Percentiles rank a stretch among this genome's conserved stretches.
These are phyloP conservation scores for Cylas formicarius DNA, from an alignment of 1,140 invertebrate species.

Conservation along the genomic window DNA sequence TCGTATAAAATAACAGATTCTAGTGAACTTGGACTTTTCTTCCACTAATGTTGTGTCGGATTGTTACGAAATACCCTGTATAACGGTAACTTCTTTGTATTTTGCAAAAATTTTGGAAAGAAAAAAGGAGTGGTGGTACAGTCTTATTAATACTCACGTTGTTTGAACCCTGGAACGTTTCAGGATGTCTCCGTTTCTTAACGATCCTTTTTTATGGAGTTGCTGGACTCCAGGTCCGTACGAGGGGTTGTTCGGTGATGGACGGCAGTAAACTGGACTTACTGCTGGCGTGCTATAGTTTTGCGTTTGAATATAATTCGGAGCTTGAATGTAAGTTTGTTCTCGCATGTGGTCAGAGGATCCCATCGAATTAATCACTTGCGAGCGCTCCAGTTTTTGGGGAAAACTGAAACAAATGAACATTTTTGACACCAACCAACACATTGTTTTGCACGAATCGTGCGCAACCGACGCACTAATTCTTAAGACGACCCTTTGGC, in stretches of 20 bases:
- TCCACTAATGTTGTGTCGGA: no score
- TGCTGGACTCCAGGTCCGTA: slow-evolving; percentile 45
- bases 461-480: background rate
- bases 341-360: slow-evolving; percentile 36
- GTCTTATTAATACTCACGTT: slow-evolving; percentile 45
- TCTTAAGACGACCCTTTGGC: background rate
- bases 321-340: slow-evolving; percentile 41
- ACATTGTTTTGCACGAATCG: slow-evolving; percentile 7
- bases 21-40: no score
- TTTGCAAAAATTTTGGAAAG: no score
- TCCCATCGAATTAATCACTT: slow-evolving; percentile 35
- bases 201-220: slow-evolving; percentile 58
- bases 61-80: no score
- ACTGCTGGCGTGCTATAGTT: slow-evolving; percentile 45
- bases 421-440: slow-evolving; percentile 18
- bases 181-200: slow-evolving; percentile 61
- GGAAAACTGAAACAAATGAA: slow-evolving; percentile 46
- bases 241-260: slow-evolving; percentile 44
- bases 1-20: no score
- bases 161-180: slow-evolving; percentile 60
- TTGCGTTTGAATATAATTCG: slow-evolving; percentile 48
- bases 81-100: no score
- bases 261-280: slow-evolving; percentile 42
- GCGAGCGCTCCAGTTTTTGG: slow-evolving; percentile 50
- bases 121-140: no score